Base-by-base conservation (phyloP, 1,140 invertebrate genomes). In the Hycleus cichorii region DNA sequence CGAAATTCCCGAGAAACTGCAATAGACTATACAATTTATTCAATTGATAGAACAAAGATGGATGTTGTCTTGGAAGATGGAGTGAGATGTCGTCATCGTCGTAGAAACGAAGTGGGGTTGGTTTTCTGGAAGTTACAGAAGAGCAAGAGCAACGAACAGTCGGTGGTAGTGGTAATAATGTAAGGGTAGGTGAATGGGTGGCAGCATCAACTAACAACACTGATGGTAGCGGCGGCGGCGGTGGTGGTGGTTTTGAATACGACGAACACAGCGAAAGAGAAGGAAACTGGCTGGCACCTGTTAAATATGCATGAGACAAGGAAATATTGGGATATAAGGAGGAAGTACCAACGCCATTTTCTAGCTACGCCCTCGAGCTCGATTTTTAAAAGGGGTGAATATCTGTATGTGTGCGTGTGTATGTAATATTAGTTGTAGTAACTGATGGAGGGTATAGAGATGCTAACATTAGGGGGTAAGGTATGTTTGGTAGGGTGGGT, bases 291-390 rank as follows among this genome's bases (percentile, higher is more conserved):
- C 53, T 51, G 46, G 58, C 58, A 65, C 64, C 64, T 65, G 64
- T 63, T 66, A 64, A 66, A 66, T 64, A 66, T 66, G 65, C 52
- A 66, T 63, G 60, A 64, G 62, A 62, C 62, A 64, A 64, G 60
- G 65, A 66, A 66, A 66, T 65, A 63, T 63, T 56, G 53, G 18
- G 62, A 64, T 59, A 63, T 64, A 64, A 64, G 60, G 60, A 62
- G 63, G 65, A 67, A 67, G 63, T 59, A 57, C 55, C 32, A 32
- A 32, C 58, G 63, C 65, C 62, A 63, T 67, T 63, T 62, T 64
- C 56, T 55, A 57, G 65, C 52, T 62, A 59, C 65, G 65, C 65
- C 65, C 63, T 49, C 63, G 39, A 27, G 49, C 39, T 25, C 18
- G 6, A 60, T 63, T 60, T 63, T 63, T 53, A 46, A 40, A 32